These are phyloP conservation scores for Phenganax subtilis DNA, from an alignment of 92 coral and sea anemone genomes.

Conservation along the genomic window DNA sequence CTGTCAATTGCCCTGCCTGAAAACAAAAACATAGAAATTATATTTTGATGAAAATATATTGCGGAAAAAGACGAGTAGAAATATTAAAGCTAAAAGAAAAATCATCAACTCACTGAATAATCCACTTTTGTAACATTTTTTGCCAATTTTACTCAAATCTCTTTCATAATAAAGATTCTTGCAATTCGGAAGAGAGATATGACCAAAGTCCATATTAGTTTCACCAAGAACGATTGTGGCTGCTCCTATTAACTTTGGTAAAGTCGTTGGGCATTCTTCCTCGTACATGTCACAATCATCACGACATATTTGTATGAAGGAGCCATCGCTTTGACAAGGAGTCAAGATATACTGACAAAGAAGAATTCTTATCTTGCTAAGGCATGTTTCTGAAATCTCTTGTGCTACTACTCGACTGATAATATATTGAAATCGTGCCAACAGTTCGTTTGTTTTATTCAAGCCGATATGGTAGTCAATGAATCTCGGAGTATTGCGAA, in stretches of 20 bases:
- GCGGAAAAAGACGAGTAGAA: not conserved
- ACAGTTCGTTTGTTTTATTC: constrained; percentile 55
- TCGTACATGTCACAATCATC: constrained; percentile 78
- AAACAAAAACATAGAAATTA: not conserved
- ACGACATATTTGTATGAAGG: constrained; percentile 57
- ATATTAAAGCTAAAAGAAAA: not conserved
- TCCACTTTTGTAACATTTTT: constrained; percentile 65
- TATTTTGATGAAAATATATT: no score
- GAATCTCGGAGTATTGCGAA: constrained; percentile 62
- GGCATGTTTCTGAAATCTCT: constrained; percentile 40
- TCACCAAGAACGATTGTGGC: constrained; percentile 42
- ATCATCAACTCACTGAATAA: constrained; percentile 60
- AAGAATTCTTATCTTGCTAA: constrained; percentile 51
- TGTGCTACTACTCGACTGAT: constrained; percentile 44
- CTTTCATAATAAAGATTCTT: constrained; percentile 39
- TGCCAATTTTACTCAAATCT: constrained; percentile 45
- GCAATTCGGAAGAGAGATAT: constrained; percentile 73
- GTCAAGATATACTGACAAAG: constrained; percentile 80
- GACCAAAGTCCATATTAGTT: constrained; percentile 57
- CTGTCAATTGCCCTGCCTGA: not conserved
- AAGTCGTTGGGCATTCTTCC: constrained; percentile 51
- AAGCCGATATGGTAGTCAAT: constrained; percentile 74
- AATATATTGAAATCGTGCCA: constrained; percentile 20
- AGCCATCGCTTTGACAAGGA: constrained; percentile 66
- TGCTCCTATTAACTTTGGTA: constrained; percentile 70